phyloP scores from a whole-genome alignment of 2,113 vertebrate genomes.

The Benitochromis conjunctus region DNA sequence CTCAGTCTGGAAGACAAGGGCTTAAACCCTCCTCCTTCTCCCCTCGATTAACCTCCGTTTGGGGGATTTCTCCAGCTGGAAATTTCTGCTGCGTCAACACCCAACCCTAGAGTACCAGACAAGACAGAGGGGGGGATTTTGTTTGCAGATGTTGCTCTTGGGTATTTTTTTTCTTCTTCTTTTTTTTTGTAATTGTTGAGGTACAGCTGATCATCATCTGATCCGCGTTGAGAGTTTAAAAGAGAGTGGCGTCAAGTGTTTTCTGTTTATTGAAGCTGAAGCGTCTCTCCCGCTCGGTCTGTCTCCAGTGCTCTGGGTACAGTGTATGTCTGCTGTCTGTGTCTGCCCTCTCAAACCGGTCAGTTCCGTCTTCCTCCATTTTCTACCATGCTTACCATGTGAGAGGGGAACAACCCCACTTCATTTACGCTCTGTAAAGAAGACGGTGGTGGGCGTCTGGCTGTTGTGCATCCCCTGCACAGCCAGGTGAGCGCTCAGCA shows the following conservation, averaged over 20 bases:
- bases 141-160: constrained; percentile 36
- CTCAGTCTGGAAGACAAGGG: constrained; percentile 52
- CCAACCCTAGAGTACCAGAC: constrained; percentile 78
- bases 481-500: constrained; percentile 15
- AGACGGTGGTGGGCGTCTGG: background rate
- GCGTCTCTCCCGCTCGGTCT: constrained; percentile 3
- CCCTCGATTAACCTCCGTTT: constrained; percentile 80
- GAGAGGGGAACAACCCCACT: constrained; percentile 50
- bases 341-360: constrained; percentile 80
- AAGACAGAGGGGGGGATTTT: constrained; percentile 71
- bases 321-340: constrained; percentile 70
- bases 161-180: constrained; percentile 1
- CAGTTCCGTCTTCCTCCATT: constrained; percentile 84
- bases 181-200: background rate
- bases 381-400: constrained; percentile 71
- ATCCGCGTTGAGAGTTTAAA: constrained; percentile 41
- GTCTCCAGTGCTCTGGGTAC: constrained; percentile 54
- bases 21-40: constrained; percentile 59
- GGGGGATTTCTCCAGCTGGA: constrained; percentile 91
- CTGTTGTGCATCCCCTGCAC: background rate
- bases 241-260: constrained; percentile 58
- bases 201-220: constrained; percentile 38
- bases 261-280: constrained; percentile 23
- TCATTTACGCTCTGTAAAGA: background rate
- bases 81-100: constrained; percentile 97